Evolutionary conservation across 2,888 invertebrate genomes (phyloP), one percentile per base, ranked within the genome.

Genomic region (Phortica magna): DNA sequence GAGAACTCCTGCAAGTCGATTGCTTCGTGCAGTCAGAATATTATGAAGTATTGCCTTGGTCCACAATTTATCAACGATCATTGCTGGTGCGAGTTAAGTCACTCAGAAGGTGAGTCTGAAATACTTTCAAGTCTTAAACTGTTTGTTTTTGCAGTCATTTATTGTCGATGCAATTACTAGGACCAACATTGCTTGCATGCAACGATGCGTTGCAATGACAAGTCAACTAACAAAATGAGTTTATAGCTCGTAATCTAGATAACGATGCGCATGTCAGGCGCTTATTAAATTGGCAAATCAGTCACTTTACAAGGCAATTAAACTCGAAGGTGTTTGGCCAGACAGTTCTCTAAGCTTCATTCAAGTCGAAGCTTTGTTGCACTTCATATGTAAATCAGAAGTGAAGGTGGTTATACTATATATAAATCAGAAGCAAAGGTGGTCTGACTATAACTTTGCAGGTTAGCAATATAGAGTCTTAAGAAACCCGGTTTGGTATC

Each of bases 51-150:
- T 80, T 92, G 92, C 78, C 79, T 89, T 17, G 89, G 91, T 65
- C 79, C 86, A 22, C 88, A 91, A 79, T 91, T 92, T 77, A 84
- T 92, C 19, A 91, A 92, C 74, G 92, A 92, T 85, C 92, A 92
- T 81, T 92, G 92, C 79, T 91, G 90, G 89, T 92, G 92, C 80
- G 92, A 92, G 79, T 84, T 90, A 81, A 89, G 91, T 41, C 92
- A 92, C 77, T 82, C 84, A 19, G 89, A 90, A 78, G 92, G 92
- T 92, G 83, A 90, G 89, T 87, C 31, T 31, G 31, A 31, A 2
- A 1, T 31, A 31, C 3, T 31, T 2, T 31, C 31, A 31, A 31
- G 31, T 31, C 31, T 31, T 31, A 31, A 31, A 31, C 31, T 1
- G 31, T 31, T 31, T 31, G 31, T 31, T 31, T 4, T 31, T 31